Evolutionary conservation across 1,140 invertebrate genomes (phyloP), one percentile per base, ranked within the genome.

Genomic region (Drosophila kurseongensis): DNA sequence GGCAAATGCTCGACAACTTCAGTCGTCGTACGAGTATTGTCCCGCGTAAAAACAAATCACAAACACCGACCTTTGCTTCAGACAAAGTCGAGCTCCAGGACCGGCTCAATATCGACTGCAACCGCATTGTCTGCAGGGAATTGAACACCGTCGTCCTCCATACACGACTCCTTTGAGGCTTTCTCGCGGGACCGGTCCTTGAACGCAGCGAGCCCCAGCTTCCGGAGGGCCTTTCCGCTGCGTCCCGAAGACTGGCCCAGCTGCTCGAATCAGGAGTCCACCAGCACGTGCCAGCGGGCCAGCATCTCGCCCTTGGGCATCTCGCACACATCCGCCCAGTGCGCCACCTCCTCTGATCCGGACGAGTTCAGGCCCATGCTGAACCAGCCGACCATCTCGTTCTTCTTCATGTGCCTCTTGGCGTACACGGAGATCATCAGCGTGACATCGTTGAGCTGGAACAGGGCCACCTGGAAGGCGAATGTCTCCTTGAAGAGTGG

Each of bases 321-420:
- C 47, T 94, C 94, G 35, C 95, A 94, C 95, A 99, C 98, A 80
- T 98, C 98, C 88, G 96, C 96, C 98, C 98, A 99, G 91, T 99
- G 98, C 8, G 96, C 95, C n/a, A 96, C 93, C 92, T 98, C 97
- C 84, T 98, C 98, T 48, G 97, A 96, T 14, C 97, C 97, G 23
- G 97, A 98, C 71, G 97, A 97, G 92, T 97, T 98, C 84, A 97
- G 93, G 10, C 98, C 98, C 50, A 98, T 92, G 62, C 97, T 97
- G 93, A 98, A 97, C 98, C 98, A 98, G 48, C 98, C 98, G 65
- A 98, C 97, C 96, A 98, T 97, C 92, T 99, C 97, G 84, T 98
- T 98, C 67, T 97, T 96, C 80, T 98, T 98, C 94, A 98, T 97
- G 66, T 95, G 95, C 80, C 97, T 96, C 63, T 97, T 95, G 92